These are phyloP conservation scores for Oxyteleia sp. DNA, from an alignment of 2,888 invertebrate species.

Conservation along the genomic window DNA sequence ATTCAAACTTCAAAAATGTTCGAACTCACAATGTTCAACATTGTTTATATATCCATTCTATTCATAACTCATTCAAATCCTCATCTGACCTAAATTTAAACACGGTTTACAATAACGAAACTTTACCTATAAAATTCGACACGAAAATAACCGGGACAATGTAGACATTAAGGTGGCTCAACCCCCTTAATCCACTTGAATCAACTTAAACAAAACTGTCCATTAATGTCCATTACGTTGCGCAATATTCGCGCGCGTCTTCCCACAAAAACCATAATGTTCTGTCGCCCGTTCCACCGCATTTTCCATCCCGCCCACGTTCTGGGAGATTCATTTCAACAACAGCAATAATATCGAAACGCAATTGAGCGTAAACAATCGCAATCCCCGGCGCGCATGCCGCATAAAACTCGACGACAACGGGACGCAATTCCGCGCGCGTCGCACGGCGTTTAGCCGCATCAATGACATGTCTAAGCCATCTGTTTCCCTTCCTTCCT, in stretches of 20 bases:
- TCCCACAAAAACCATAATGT: constrained; percentile 10
- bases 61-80: not conserved
- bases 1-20: too few species aligned
- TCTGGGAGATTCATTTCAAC: constrained; percentile 38
- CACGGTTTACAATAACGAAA: not conserved
- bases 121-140: not conserved
- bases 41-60: too few species aligned
- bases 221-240: constrained; percentile 22
- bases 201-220: constrained; percentile 10
- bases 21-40: too few species aligned
- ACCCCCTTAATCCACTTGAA: constrained; percentile 7
- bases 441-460: constrained; percentile 47
- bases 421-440: constrained; percentile 52
- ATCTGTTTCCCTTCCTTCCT: constrained; percentile 68
- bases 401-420: constrained; percentile 53
- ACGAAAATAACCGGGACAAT: not conserved
- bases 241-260: constrained; percentile 4
- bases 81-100: not conserved
- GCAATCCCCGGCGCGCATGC: constrained; percentile 34
- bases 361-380: constrained; percentile 64
- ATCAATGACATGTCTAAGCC: constrained; percentile 65
- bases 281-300: not conserved
- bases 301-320: constrained; percentile 26
- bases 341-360: constrained; percentile 58
- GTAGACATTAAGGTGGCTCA: not conserved